Base-by-base conservation (phyloP, 2,888 invertebrate species). In the Slavum lentiscoides region DNA sequence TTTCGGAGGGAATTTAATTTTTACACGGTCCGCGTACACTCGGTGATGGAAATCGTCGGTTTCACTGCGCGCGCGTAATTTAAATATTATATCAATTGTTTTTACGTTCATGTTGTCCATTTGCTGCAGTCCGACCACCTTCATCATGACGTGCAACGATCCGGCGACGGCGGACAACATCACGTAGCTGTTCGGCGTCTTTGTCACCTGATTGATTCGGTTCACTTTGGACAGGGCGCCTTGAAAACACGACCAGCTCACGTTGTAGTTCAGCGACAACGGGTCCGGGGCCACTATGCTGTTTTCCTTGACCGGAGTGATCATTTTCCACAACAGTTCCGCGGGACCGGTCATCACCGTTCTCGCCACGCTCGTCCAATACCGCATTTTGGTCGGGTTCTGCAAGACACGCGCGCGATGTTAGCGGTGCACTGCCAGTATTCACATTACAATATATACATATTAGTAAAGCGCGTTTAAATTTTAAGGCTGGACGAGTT, bases 111-210 rank as follows among this genome's bases (percentile, higher is more conserved):
- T 86, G 84, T 89, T 87, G 74, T 86, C 88, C 0, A 89, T 89
- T 83, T 88, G 87, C 15, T 85, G 84, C 72, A 88, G 86, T n/a
- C 89, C 89, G 15, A 67, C 68, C 49, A 85, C 84, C 84, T 88
- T 88, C 82, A 89, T 86, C 83, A 88, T 87, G 43, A 85, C 86
- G 61, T 89, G 84, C 67, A 89, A 84, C 82, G 88, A 87, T 49
- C 89, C 89, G 2, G 89, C 87, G 13, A 88, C 85, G 2, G 88
- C 88, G 0, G 89, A 87, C 83, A 90, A 85, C 58, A 90, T 86
- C 11, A 90, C 88, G 84, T 89, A 89, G 83, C 89, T 89, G 67
- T 89, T 85, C 2, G 88, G 87, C 76, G 88, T 88, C 58, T 89
- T 84, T 74, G 89, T 89, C 55, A 90, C 89, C 84, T 89, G 88